Conservation (phyloP, 2,113 vertebrate genomes). For the Alexandromys fortis region DNA sequence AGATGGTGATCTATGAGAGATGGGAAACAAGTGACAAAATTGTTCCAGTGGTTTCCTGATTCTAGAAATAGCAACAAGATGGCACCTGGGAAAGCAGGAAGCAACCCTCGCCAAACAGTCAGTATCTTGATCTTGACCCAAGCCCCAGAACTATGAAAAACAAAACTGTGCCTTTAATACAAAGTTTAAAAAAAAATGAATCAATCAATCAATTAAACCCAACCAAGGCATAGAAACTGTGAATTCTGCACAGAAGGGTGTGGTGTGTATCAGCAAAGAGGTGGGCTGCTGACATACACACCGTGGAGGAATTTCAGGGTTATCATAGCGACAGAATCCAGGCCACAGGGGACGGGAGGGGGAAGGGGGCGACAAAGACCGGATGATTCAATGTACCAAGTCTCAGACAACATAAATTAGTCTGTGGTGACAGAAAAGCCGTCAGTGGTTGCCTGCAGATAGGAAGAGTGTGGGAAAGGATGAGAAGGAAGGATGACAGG, state of each 20-base stretch:
- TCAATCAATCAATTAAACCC: not conserved
- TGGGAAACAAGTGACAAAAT: not conserved
- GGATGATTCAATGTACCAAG: not conserved
- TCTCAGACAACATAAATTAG: conserved; percentile 22
- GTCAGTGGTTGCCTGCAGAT: not conserved
- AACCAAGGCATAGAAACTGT: not conserved
- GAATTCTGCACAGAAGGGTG: not conserved
- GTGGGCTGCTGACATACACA: not conserved
- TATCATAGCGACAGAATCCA: not conserved
- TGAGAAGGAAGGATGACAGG: not conserved
- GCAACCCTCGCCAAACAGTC: not conserved
- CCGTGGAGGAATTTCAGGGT: not conserved
- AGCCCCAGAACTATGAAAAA: not conserved
- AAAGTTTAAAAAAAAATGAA: not conserved
- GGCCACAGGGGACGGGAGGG: not conserved
- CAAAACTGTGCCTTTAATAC: not conserved
- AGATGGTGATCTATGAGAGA: not conserved
- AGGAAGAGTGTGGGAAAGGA: not conserved
- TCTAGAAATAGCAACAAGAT: conserved; percentile 82
- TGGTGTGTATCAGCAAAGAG: not conserved
- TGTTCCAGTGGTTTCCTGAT: conserved; percentile 84
- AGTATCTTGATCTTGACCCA: not conserved
- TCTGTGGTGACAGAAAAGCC: not conserved
- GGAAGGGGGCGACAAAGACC: not conserved
- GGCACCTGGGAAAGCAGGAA: not conserved